Evolutionary conservation across 2,888 invertebrate species (phyloP).

Genomic region (Allacma fusca): DNA sequence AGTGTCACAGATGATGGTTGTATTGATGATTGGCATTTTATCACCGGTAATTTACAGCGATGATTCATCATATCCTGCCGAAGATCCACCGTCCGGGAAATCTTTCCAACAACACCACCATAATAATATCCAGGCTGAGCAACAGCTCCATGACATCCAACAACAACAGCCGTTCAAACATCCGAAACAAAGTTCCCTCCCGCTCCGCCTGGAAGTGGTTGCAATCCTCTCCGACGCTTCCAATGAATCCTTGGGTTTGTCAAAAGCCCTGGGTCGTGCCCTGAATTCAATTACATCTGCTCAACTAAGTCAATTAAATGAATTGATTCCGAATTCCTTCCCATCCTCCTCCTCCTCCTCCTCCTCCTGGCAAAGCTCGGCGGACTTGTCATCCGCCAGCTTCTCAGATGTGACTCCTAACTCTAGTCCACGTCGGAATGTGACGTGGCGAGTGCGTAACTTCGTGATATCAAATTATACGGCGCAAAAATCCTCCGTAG

Average conservation of each 20-base stretch:
- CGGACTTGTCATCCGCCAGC: not conserved
- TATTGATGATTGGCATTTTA: conserved; percentile 42
- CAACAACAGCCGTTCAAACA: not conserved
- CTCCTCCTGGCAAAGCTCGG: not conserved
- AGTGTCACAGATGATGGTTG: conserved; percentile 49
- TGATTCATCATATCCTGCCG: not conserved
- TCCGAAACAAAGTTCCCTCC: not conserved
- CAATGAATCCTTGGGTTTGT: conserved; percentile 54
- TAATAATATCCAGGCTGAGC: not conserved
- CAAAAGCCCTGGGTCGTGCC: conserved; percentile 55
- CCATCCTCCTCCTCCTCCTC: too few species aligned
- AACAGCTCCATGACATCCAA: not conserved
- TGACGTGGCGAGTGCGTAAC: conserved; percentile 36
- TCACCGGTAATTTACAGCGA: conserved; percentile 35
- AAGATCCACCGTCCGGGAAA: conserved; percentile 2
- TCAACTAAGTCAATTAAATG: conserved; percentile 29
- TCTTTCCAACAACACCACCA: not conserved
- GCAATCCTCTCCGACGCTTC: conserved; percentile 56
- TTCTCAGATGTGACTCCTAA: not conserved
- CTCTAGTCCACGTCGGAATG: conserved; percentile 5
- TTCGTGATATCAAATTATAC: conserved; percentile 31
- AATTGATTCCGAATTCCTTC: conserved; percentile 3
- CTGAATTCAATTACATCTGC: conserved; percentile 54
- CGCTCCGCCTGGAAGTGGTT: conserved; percentile 52
- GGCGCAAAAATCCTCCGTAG: not conserved